Percentiles rank a stretch among this genome's conserved stretches.
phyloP scores from a whole-genome alignment of 1,140 invertebrate species.

The Orchesella cincta region DNA sequence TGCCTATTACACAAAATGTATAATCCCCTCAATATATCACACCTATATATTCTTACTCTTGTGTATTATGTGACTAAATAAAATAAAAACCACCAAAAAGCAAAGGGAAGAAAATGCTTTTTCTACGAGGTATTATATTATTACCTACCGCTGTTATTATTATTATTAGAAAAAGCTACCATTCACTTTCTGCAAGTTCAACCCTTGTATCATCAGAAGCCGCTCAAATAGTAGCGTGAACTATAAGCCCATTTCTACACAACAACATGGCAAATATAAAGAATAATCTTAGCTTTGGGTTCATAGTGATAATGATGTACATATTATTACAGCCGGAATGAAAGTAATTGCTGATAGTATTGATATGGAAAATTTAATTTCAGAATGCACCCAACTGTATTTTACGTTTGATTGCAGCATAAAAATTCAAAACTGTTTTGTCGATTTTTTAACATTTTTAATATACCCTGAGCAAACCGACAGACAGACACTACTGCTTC shows the following conservation, averaged over 20 bases:
- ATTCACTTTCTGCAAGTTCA: background rate
- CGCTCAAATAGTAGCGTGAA: background rate
- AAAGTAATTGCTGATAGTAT: background rate
- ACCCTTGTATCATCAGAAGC: background rate
- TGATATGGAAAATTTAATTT: too few relatives aligned
- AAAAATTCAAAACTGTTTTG: too few relatives aligned
- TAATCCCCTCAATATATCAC: background rate
- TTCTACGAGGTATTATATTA: background rate
- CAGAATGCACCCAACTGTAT: background rate
- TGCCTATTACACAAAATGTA: background rate
- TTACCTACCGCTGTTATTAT: background rate
- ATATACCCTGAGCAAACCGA: too few relatives aligned
- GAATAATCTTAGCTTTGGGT: too few relatives aligned
- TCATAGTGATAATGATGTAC: too few relatives aligned
- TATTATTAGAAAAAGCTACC: background rate
- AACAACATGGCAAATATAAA: too few relatives aligned
- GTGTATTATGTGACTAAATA: too few relatives aligned
- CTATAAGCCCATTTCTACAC: background rate
- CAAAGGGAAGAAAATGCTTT: background rate
- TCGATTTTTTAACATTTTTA: too few relatives aligned
- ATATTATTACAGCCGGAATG: background rate
- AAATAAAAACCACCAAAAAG: too few relatives aligned
- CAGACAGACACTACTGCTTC: too few relatives aligned
- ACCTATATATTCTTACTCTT: background rate
- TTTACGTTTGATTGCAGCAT: background rate